Percentiles rank a stretch among this genome's conserved stretches.
Conservation (phyloP, 2,888 invertebrate species). For the Drosophila pegasa region DNA sequence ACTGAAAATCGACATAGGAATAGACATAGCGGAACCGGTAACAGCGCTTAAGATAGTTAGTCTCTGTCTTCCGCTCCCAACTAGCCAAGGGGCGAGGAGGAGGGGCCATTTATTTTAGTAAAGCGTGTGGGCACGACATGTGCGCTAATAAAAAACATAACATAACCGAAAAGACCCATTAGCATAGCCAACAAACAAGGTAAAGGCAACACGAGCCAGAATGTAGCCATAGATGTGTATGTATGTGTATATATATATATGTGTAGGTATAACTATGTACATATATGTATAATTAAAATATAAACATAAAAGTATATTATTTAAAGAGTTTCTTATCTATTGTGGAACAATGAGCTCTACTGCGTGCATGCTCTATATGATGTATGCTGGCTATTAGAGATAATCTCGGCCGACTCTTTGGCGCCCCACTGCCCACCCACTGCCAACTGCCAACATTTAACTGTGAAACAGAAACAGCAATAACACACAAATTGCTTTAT, state of each 20-base stretch:
- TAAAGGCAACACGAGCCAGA: conserved; percentile 15
- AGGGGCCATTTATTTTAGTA: conserved; percentile 16
- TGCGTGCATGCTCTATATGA: not conserved
- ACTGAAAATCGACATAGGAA: conserved; percentile 29
- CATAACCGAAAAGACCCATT: conserved; percentile 46
- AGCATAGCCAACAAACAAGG: conserved; percentile 52
- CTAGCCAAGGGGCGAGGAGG: conserved; percentile 16
- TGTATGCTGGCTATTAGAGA: conserved; percentile 23
- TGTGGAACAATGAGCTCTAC: not conserved
- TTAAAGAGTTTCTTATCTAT: not conserved
- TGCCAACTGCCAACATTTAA: conserved; percentile 2
- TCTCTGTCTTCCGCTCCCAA: conserved; percentile 33
- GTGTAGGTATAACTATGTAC: not conserved
- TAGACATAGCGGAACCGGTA: conserved; percentile 12
- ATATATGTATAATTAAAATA: not conserved
- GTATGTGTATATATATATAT: no score
- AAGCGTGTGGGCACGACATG: conserved; percentile 54
- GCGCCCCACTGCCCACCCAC: conserved; percentile 27
- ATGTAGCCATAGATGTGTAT: not conserved
- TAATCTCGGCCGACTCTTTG: conserved; percentile 24
- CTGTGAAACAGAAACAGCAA: conserved; percentile 7
- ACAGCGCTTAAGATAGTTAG: conserved; percentile 29
- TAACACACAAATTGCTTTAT: conserved; percentile 38
- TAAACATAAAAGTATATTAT: not conserved
- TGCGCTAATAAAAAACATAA: conserved; percentile 40